These are phyloP conservation scores for Gymnoscopelus braueri DNA, from an alignment of 2,797 vertebrate genomes.

Conservation along the genomic window DNA sequence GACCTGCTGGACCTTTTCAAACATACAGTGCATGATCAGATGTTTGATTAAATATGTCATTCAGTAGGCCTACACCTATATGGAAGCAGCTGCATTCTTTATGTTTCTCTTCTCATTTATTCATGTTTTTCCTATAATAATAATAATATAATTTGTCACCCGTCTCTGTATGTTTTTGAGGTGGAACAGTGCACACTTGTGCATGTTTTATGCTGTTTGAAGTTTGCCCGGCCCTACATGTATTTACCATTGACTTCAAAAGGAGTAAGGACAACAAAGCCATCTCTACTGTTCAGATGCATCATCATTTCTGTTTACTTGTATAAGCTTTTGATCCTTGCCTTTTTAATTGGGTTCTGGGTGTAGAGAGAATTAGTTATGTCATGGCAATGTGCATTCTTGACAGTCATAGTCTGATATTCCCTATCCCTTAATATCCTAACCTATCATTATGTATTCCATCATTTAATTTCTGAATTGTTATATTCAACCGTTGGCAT, in stretches of 20 bases:
- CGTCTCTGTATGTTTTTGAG: slow-evolving; percentile 17
- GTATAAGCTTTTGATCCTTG: slow-evolving; percentile 47
- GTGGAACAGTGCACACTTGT: neutral
- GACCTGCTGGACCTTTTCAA: neutral
- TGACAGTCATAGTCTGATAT: no score
- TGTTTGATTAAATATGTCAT: neutral
- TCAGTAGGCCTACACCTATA: no score
- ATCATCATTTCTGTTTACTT: slow-evolving; percentile 28
- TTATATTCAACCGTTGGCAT: slow-evolving; percentile 1
- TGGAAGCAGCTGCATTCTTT: no score
- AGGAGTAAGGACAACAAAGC: slow-evolving; percentile 63
- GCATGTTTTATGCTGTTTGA: slow-evolving; percentile 60
- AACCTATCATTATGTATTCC: no score
- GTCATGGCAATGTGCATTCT: neutral
- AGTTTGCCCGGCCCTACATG: slow-evolving; percentile 50
- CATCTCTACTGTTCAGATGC: neutral
- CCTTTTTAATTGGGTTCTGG: slow-evolving; percentile 2
- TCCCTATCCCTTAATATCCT: no score
- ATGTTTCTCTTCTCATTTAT: no score
- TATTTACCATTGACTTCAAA: slow-evolving; percentile 64
- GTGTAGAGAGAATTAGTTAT: slow-evolving; percentile 15
- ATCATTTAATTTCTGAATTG: no score
- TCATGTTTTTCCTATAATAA: no score
- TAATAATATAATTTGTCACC: no score
- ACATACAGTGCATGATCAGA: neutral